Evolutionary conservation across 2,113 vertebrate species (phyloP).

Genomic region (Chroicocephalus ridibundus): DNA sequence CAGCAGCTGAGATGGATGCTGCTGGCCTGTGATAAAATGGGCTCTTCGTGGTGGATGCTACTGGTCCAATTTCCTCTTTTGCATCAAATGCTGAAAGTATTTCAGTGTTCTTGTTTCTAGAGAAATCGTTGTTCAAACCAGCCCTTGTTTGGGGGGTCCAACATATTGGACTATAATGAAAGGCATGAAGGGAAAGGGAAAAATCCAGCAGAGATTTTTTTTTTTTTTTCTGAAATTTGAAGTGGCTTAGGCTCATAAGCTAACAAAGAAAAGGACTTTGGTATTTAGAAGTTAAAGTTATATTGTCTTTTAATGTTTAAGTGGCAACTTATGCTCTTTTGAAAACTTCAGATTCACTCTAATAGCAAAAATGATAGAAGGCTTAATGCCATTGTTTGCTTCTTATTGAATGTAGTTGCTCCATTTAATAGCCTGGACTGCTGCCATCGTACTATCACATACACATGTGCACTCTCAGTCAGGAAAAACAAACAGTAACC

Average conservation of each 20-base stretch:
- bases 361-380: slow-evolving; percentile 1
- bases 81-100: not conserved
- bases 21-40: not conserved
- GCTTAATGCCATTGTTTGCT: slow-evolving; percentile 23
- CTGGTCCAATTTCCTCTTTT: not conserved
- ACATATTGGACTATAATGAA: not conserved
- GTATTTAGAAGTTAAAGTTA: not conserved
- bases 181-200: not conserved
- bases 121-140: not conserved
- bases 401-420: slow-evolving; percentile 34
- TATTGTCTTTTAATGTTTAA: not conserved
- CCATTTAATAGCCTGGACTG: slow-evolving; percentile 47
- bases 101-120: not conserved
- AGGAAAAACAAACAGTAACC: slow-evolving; percentile 56
- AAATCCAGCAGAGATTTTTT: not conserved
- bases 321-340: not conserved
- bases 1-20: not conserved
- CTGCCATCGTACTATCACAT: slow-evolving; percentile 2
- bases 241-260: not conserved
- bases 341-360: not conserved
- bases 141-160: not conserved
- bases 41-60: not conserved
- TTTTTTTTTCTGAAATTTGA: not conserved
- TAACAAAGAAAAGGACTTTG: not conserved
- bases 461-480: slow-evolving; percentile 14